Conservation (phyloP, 2,888 invertebrate species). For the Agonopterix arenella region DNA sequence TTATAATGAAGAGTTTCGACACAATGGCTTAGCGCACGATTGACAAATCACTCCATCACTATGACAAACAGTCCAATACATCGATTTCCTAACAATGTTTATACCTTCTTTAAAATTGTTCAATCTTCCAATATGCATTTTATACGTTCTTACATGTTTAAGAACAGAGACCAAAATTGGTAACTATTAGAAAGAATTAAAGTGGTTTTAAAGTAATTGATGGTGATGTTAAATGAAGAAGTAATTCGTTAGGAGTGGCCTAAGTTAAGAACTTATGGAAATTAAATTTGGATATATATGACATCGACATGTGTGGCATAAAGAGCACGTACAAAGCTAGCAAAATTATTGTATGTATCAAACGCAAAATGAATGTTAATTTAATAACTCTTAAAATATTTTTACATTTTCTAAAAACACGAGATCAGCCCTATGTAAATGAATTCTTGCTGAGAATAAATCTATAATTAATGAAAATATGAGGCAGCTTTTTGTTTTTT, state of each 20-base stretch:
- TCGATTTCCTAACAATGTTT: conserved; percentile 2
- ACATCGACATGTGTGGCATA: too few relatives aligned
- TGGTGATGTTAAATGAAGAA: conserved; percentile 2
- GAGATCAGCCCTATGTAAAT: too few relatives aligned
- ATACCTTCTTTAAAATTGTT: not conserved
- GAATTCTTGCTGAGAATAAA: too few relatives aligned
- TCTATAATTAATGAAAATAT: too few relatives aligned
- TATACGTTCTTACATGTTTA: not conserved
- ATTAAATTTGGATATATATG: too few relatives aligned
- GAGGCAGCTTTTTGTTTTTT: too few relatives aligned
- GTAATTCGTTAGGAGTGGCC: not conserved
- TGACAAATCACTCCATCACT: conserved; percentile 9
- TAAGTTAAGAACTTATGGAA: not conserved
- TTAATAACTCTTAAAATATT: too few relatives aligned
- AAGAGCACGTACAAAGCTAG: too few relatives aligned
- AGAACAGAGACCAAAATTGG: not conserved
- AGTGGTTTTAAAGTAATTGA: conserved; percentile 7
- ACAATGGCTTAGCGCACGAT: conserved; percentile 4
- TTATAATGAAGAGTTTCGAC: conserved; percentile 2
- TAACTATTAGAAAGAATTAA: not conserved
- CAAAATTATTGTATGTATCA: too few relatives aligned
- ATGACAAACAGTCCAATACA: conserved; percentile 4
- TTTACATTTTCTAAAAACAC: too few relatives aligned
- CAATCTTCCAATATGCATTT: not conserved
- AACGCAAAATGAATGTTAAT: too few relatives aligned